Percentiles rank a stretch among this genome's conserved stretches.
Evolutionary conservation across 2,797 vertebrate species (phyloP).

Genomic region (Capromys pilorides): DNA sequence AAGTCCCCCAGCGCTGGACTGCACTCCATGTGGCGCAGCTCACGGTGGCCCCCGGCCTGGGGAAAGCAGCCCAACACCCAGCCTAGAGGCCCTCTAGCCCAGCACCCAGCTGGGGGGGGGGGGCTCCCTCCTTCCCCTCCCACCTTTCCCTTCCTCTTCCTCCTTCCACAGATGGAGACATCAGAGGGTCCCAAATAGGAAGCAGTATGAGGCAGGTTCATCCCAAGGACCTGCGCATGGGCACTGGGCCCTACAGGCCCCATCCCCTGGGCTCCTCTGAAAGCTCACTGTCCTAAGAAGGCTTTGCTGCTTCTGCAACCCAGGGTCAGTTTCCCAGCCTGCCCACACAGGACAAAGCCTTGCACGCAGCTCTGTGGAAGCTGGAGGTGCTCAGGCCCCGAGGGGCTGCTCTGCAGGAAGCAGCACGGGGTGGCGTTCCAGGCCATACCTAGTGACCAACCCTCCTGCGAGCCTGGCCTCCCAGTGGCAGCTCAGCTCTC

Average conservation of each 20-base stretch:
- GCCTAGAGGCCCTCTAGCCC: neutral
- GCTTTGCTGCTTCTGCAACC: neutral
- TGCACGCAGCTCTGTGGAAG: neutral
- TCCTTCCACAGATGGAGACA: neutral
- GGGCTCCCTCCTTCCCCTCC: neutral
- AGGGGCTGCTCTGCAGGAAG: neutral
- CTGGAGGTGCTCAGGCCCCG: too few relatives aligned
- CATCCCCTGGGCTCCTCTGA: neutral
- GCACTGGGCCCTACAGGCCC: neutral
- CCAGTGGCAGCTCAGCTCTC: neutral
- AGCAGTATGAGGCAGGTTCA: neutral
- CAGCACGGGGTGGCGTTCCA: neutral
- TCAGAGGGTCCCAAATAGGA: neutral
- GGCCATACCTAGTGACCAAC: neutral
- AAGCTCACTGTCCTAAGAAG: neutral
- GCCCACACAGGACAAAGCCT: too few relatives aligned
- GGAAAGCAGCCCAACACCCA: neutral
- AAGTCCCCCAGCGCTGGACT: neutral
- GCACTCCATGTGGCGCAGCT: neutral
- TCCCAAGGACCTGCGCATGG: neutral
- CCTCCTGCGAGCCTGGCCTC: neutral
- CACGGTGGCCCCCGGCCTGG: neutral
- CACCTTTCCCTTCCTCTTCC: neutral
- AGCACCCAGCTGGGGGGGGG: neutral
- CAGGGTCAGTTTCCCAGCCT: neutral